Base-by-base conservation (phyloP, 2,113 vertebrate genomes). In the Pionites leucogaster region DNA sequence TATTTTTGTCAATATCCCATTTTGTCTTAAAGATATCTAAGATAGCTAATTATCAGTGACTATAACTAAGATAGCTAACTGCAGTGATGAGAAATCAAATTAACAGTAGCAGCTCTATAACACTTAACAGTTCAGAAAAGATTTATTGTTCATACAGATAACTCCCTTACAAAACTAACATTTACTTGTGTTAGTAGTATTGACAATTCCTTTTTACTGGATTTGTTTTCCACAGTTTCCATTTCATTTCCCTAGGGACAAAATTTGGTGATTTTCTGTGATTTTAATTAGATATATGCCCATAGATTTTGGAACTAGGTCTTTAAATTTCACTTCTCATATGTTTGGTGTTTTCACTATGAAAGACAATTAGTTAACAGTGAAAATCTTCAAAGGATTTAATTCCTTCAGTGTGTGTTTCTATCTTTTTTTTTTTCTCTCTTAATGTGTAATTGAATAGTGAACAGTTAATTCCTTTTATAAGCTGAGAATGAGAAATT, bases 1-100 rank as follows among this genome's bases (percentile, higher is more conserved):
- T 95, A 75, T 60, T 93, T 96, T 88, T 95, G 77, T 89, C 75
- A 93, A 92, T 94, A 84, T n/a, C 19, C 29, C 55, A 39, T 50
- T 88, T 67, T 93, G 86, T 64, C 65, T 79, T 47, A 63, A 42
- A 42, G 27, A 29, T 83, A 57, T 57, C 78, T 74, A 39, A 76
- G 55, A 85, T 46, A 83, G 12, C 22, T 78, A 74, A 64, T 49
- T 74, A 83, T 90, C 47, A 49, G 47, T 49, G 23, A 24, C 47
- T 49, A 8, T 49, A 49, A 24, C 78, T 80, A 39, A 69, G 55
- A 85, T 42, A 83, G 10, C 18, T 74, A 87, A 70, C 55, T 55
- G 27, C n/a, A 96, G 37, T 60, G 71, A 86, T 78, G 33, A 94
- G 46, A 81, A 95, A 83, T 46, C 64, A 88, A 77, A 94, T 90